Evolutionary conservation across 2,113 vertebrate genomes (phyloP).

Genomic region (Pollimyrus isidori): DNA sequence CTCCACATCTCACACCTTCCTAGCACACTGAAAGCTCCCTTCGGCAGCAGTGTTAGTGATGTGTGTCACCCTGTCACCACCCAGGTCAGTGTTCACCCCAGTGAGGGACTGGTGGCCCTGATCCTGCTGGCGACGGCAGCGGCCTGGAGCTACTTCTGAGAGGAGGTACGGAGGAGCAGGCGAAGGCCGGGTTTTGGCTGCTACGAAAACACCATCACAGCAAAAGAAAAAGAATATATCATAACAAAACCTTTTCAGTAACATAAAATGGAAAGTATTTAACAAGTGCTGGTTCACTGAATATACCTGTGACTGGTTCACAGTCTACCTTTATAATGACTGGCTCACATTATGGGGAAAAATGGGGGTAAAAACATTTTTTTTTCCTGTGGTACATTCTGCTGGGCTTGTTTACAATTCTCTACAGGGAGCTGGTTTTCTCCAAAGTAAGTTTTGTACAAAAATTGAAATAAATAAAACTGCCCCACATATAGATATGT

Average conservation of each 20-base stretch:
- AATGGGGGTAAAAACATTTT: constrained; percentile 13
- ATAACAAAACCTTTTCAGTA: constrained; percentile 14
- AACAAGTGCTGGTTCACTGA: constrained; percentile 42
- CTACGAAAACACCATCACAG: constrained; percentile 23
- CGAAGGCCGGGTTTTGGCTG: constrained; percentile 39
- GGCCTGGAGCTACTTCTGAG: constrained; percentile 40
- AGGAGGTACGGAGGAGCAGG: constrained; percentile 13
- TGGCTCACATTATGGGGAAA: constrained; percentile 46
- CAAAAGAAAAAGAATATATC: neutral
- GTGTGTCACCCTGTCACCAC: neutral
- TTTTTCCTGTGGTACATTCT: constrained; percentile 36
- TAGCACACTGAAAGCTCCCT: neutral
- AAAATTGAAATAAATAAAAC: neutral
- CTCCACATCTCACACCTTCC: neutral
- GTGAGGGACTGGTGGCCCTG: constrained; percentile 39
- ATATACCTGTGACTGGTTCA: constrained; percentile 51
- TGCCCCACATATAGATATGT: neutral
- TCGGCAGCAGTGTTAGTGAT: neutral
- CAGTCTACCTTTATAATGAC: constrained; percentile 47
- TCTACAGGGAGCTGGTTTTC: constrained; percentile 19
- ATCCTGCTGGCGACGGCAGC: constrained; percentile 45
- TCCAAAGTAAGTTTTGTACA: constrained; percentile 17
- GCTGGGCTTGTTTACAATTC: constrained; percentile 30
- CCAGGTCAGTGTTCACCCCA: constrained; percentile 42
- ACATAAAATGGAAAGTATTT: constrained; percentile 26